Conservation (phyloP, 2,113 vertebrate species). For the Parotia lawesii region DNA sequence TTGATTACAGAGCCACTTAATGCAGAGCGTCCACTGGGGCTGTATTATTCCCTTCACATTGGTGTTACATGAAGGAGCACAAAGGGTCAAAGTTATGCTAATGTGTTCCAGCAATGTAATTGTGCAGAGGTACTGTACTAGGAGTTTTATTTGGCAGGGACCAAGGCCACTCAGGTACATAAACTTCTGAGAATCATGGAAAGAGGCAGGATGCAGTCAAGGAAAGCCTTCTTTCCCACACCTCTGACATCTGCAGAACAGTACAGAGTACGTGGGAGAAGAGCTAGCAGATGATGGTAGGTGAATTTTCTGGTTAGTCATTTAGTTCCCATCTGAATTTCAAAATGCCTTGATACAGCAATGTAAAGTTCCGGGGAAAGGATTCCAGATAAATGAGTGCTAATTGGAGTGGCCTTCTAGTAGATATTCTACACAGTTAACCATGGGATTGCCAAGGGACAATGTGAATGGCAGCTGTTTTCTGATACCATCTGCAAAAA, state of each 20-base stretch:
- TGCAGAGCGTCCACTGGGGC: rapidly evolving
- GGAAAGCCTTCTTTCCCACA: background rate
- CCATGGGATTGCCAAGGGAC: background rate
- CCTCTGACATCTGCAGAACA: background rate
- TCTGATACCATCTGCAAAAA: conserved; percentile 39
- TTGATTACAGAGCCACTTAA: background rate
- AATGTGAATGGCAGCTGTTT: conserved; percentile 23
- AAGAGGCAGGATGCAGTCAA: background rate
- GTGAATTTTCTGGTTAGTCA: conserved; percentile 14
- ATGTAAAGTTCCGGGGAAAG: conserved; percentile 23
- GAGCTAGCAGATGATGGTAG: background rate
- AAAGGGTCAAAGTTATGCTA: background rate
- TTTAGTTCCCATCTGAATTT: conserved; percentile 39
- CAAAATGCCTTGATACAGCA: conserved; percentile 9
- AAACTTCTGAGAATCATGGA: background rate
- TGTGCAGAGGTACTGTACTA: background rate
- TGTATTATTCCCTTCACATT: background rate
- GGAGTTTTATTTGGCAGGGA: background rate
- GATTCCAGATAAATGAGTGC: conserved; percentile 28
- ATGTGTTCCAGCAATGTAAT: background rate
- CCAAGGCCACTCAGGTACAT: background rate
- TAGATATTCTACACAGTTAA: conserved; percentile 37
- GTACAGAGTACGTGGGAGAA: background rate
- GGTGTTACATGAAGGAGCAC: background rate
- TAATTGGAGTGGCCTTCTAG: conserved; percentile 54